Percentiles rank a stretch among this genome's conserved stretches.
phyloP scores from a whole-genome alignment of 2,113 vertebrate genomes.

The Ailurus styani region DNA sequence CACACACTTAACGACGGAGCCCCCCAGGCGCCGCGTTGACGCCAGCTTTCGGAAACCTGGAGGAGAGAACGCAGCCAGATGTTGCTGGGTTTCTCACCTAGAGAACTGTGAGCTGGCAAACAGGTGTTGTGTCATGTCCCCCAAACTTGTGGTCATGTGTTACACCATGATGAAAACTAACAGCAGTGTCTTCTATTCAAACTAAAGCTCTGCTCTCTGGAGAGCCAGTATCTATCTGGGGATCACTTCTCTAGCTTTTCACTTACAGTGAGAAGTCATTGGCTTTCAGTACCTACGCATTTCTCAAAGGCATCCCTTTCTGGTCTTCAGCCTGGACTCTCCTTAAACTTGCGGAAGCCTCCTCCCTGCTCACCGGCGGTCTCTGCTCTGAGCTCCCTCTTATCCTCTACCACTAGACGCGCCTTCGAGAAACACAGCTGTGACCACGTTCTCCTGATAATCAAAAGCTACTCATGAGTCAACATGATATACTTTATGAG shows the following conservation, averaged over 20 bases:
- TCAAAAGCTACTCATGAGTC: background rate
- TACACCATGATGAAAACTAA: background rate
- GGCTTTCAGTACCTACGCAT: background rate
- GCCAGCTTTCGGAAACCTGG: background rate
- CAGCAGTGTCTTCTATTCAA: rapidly evolving
- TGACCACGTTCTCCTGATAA: background rate
- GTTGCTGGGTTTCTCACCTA: background rate
- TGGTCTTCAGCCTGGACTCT: background rate
- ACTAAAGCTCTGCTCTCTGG: background rate
- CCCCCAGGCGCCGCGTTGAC: too few relatives aligned
- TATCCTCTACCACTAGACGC: rapidly evolving
- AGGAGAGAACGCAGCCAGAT: background rate
- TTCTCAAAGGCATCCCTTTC: background rate
- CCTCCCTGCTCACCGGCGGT: background rate
- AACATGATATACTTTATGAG: background rate
- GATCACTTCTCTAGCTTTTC: background rate
- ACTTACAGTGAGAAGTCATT: too few relatives aligned
- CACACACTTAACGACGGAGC: too few relatives aligned
- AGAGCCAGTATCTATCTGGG: background rate
- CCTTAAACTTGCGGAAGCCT: too few relatives aligned
- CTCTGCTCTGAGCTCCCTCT: too few relatives aligned
- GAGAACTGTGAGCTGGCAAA: background rate
- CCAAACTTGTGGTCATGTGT: background rate
- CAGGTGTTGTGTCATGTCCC: background rate
- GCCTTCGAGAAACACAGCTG: background rate